Conservation (phyloP, 1,140 invertebrate genomes). For the Drosophila nigrodunni region DNA sequence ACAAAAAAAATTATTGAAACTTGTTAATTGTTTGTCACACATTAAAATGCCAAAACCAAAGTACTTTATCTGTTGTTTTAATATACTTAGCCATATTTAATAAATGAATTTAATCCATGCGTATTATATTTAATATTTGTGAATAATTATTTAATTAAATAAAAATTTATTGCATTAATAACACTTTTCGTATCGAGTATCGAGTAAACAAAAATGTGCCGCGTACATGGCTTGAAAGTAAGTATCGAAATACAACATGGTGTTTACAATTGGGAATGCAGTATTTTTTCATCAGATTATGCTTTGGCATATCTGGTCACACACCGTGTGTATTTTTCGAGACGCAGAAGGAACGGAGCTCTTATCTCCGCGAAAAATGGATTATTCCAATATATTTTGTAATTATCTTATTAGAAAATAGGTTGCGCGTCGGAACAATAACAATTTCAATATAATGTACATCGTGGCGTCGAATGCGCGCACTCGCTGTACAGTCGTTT, state of each 20-base stretch:
- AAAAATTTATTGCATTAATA: background rate
- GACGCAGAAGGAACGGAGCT: constrained; percentile 75
- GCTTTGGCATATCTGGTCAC: constrained; percentile 38
- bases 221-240: background rate
- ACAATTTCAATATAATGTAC: constrained; percentile 10
- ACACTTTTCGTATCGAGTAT: background rate
- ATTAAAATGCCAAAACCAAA: too few relatives aligned
- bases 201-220: background rate
- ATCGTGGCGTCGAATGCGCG: constrained; percentile 16
- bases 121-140: too few relatives aligned
- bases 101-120: too few relatives aligned
- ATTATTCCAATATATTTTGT: constrained; percentile 74
- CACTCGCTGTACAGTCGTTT: constrained; percentile 19
- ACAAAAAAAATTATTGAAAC: too few relatives aligned
- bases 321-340: constrained; percentile 67
- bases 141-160: background rate
- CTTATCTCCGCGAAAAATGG: constrained; percentile 77
- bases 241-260: constrained; percentile 31
- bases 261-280: constrained; percentile 57
- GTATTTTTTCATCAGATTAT: constrained; percentile 29
- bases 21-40: too few relatives aligned
- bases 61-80: too few relatives aligned
- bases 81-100: too few relatives aligned
- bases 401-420: constrained; percentile 72
- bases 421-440: constrained; percentile 37